A percentile compares a stretch with the other conserved stretches of the same genome.
Conservation (phyloP, 2,888 invertebrate genomes). For the Bombylius discolor region DNA sequence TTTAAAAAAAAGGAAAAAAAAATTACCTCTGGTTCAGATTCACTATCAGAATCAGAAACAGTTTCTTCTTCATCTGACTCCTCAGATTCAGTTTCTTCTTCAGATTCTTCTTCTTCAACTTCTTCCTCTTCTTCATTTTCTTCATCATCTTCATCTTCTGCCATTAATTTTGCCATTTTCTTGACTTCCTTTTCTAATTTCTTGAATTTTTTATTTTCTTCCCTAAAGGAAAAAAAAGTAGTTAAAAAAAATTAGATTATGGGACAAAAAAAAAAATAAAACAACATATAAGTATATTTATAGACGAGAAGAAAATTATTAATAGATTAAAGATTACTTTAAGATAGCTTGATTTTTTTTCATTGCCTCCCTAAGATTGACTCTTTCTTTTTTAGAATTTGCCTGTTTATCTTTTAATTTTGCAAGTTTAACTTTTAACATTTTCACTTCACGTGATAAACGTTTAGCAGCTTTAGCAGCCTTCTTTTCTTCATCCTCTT, state of each 20-base stretch:
- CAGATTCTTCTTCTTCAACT: conserved; percentile 32
- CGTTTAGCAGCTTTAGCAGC: conserved; percentile 58
- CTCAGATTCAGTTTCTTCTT: conserved; percentile 36
- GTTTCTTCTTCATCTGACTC: conserved; percentile 41
- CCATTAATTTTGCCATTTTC: conserved; percentile 82
- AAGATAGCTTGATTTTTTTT: conserved; percentile 67
- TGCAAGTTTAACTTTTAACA: conserved; percentile 37
- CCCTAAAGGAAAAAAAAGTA: conserved; percentile 32
- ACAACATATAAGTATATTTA: neutral
- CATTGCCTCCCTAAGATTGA: conserved; percentile 63
- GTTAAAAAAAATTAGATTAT: neutral
- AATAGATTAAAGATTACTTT: conserved; percentile 38
- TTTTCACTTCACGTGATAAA: conserved; percentile 37
- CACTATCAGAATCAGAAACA: conserved; percentile 55
- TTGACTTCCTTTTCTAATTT: conserved; percentile 76
- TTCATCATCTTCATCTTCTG: conserved; percentile 60
- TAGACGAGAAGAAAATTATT: conserved; percentile 6
- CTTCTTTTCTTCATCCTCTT: conserved; percentile 52
- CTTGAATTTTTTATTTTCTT: conserved; percentile 71
- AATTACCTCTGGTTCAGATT: conserved; percentile 50
- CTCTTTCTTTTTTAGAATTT: conserved; percentile 64
- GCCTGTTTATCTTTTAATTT: conserved; percentile 50
- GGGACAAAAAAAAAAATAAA: conserved; percentile 9
- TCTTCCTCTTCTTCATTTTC: conserved; percentile 55
- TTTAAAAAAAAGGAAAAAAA: neutral